phyloP scores from a whole-genome alignment of 1,140 invertebrate genomes.

The Tyrophagus putrescentiae region DNA sequence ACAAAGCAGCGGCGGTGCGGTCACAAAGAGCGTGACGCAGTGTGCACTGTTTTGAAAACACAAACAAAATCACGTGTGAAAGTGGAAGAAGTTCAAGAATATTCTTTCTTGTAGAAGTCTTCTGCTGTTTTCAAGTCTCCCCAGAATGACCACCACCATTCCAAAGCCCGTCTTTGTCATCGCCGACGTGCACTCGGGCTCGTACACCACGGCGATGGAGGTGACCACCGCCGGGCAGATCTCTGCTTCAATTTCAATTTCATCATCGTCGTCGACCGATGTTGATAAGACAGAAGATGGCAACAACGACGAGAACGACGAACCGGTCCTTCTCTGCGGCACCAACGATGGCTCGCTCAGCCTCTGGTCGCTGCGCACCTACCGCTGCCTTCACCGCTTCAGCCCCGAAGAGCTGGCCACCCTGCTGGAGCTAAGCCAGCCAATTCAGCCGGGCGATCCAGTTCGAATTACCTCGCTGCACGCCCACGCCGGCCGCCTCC shows the following conservation, averaged over 20 bases:
- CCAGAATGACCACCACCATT: background rate
- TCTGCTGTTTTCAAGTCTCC: background rate
- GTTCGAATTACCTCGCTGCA: background rate
- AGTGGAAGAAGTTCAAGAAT: background rate
- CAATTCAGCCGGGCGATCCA: background rate
- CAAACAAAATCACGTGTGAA: background rate
- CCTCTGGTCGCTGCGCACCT: constrained; percentile 6
- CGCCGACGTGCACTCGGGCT: background rate
- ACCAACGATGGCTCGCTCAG: background rate
- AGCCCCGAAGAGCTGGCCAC: too few species aligned
- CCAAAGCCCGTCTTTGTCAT: background rate
- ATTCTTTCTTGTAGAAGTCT: background rate
- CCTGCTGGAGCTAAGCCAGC: too few species aligned
- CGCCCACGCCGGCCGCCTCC: background rate
- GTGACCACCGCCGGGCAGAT: too few species aligned
- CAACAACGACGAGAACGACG: background rate
- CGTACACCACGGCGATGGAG: background rate
- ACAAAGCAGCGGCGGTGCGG: background rate
- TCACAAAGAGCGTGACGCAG: background rate
- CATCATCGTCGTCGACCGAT: too few species aligned
- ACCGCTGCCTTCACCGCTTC: background rate
- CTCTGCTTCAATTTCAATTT: too few species aligned
- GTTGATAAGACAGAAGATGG: too few species aligned
- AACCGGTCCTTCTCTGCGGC: constrained; percentile 1
- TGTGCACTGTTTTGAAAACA: background rate